Base-by-base conservation (phyloP, 2,113 vertebrate genomes). In the Oreochromis niloticus region DNA sequence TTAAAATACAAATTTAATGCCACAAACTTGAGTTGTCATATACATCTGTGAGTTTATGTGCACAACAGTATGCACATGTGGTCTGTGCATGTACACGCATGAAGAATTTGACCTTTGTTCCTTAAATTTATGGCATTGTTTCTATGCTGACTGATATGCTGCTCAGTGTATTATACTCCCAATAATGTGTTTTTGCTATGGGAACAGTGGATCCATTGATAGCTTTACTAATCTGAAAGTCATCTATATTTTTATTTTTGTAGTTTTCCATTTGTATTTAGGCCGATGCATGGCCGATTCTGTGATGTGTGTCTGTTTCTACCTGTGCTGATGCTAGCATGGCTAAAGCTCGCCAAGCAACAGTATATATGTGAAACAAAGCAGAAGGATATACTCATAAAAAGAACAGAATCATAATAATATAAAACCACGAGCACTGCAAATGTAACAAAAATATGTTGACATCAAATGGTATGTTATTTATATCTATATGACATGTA, bases 211-310 rank as follows among this genome's bases (percentile, higher is more conserved):
- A 24, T 56, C 6, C 22, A 56, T 27, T 56, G 55, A 27, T 13
- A 56, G 22, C 54, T 24, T 56, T 24, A 56, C 54, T 56, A 56
- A 56, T 56, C 11, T 56, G 22, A 56, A 56, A 4, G 22, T 56
- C 13, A 27, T 56, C 24, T 13, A 24, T 56, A 56, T 27, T 56
- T 34, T 34, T 34, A 7, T 34, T 34, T 56, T 27, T 27, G 55
- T 13, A 56, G 22, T 4, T 56, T 56, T 56, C 4, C 22, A 56
- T 56, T 56, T 56, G 1, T 56, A 56, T 56, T 56, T 1, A 56
- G 55, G 6, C 22, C 24, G 22, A 13, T 56, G 0, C 55, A 27
- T 56, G 55, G 55, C 22, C 11, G 4, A 4, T 0, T 56, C 22
- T 0, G 22, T 13, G 6, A 27, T 0, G 11, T 56, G 55, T 56